phyloP scores from a whole-genome alignment of 2,888 invertebrate species.

The Melolontha melolontha region DNA sequence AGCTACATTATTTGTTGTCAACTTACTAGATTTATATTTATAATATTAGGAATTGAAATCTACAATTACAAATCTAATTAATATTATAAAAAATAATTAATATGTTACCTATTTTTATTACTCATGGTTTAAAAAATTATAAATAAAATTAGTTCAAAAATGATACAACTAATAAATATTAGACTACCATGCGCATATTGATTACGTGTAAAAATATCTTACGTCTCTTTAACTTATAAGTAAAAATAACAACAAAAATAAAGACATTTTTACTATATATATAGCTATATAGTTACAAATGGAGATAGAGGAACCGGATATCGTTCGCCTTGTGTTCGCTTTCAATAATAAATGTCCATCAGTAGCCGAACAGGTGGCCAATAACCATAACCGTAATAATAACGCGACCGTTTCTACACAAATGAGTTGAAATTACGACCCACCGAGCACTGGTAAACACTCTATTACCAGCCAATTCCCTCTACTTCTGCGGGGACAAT shows the following conservation, averaged over 20 bases:
- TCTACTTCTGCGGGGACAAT: slow-evolving; percentile 56
- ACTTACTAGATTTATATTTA: too few relatives aligned
- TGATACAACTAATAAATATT: too few relatives aligned
- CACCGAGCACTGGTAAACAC: slow-evolving; percentile 66
- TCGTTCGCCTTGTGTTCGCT: slow-evolving; percentile 47
- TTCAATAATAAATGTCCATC: slow-evolving; percentile 54
- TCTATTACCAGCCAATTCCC: slow-evolving; percentile 65
- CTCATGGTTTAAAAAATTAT: too few relatives aligned
- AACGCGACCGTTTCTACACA: slow-evolving; percentile 68
- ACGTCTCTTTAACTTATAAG: background rate
- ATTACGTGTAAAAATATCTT: too few relatives aligned
- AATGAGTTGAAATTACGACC: slow-evolving; percentile 68
- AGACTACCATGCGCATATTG: too few relatives aligned
- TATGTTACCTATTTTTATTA: too few relatives aligned
- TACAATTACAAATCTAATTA: too few relatives aligned
- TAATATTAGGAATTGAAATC: too few relatives aligned
- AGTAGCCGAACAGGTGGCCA: slow-evolving; percentile 66
- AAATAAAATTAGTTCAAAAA: too few relatives aligned
- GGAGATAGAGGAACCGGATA: slow-evolving; percentile 37
- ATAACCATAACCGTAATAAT: slow-evolving; percentile 68
- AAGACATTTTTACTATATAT: too few relatives aligned
- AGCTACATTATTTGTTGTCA: too few relatives aligned
- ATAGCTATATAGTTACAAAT: slow-evolving; percentile 8
- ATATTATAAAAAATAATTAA: too few relatives aligned
- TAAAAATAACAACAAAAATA: background rate